Evolutionary conservation across 2,888 invertebrate genomes (phyloP).

Genomic region (Coenonympha arcania): DNA sequence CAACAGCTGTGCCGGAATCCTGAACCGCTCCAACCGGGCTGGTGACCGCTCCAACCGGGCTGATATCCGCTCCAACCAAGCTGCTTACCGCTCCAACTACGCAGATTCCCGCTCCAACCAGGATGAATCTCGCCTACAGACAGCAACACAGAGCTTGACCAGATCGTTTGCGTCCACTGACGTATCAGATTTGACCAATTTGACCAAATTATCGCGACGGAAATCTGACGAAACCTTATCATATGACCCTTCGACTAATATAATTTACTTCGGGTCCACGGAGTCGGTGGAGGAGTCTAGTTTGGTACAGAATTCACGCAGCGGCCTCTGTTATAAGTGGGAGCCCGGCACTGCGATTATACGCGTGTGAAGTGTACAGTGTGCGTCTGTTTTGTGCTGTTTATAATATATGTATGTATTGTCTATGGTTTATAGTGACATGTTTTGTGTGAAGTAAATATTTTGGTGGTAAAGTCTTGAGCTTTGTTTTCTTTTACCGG

Average conservation of each 20-base stretch:
- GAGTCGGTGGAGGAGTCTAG: constrained; percentile 37
- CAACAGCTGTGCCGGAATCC: constrained; percentile 47
- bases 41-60: too few relatives aligned
- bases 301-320: constrained; percentile 35
- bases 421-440: too few relatives aligned
- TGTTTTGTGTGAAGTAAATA: constrained; percentile 25
- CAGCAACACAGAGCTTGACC: constrained; percentile 18
- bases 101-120: too few relatives aligned
- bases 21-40: constrained; percentile 28
- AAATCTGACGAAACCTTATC: constrained; percentile 40
- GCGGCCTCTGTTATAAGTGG: constrained; percentile 48
- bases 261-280: constrained; percentile 46
- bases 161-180: constrained; percentile 21
- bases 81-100: too few relatives aligned
- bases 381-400: constrained; percentile 28
- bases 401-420: too few relatives aligned
- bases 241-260: constrained; percentile 48
- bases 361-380: constrained; percentile 38
- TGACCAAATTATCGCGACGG: constrained; percentile 19
- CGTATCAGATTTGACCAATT: constrained; percentile 16
- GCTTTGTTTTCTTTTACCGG: not conserved
- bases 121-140: constrained; percentile 30
- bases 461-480: not conserved
- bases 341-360: constrained; percentile 59
- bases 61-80: too few relatives aligned